These are phyloP conservation scores for Dendrocincla tyrannina DNA, from an alignment of 2,797 vertebrate genomes.

Conservation along the genomic window DNA sequence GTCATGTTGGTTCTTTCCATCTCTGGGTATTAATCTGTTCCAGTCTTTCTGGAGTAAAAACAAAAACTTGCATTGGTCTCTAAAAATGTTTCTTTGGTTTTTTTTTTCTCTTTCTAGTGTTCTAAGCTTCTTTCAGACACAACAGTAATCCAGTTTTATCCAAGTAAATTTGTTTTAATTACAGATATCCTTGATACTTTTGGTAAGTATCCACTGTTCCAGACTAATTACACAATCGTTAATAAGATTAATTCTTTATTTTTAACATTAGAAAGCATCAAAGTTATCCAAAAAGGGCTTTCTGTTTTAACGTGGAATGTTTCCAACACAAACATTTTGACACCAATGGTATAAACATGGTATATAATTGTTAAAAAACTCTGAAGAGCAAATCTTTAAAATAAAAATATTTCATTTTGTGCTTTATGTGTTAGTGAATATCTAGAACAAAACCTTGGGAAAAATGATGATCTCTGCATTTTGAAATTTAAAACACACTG, in stretches of 20 bases:
- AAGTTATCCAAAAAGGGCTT: not conserved
- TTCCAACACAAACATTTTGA: not conserved
- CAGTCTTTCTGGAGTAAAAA: not conserved
- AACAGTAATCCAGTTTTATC: slow-evolving; percentile 97
- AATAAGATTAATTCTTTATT: not conserved
- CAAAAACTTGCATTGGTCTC: not conserved
- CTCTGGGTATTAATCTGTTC: not conserved
- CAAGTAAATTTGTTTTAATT: slow-evolving; percentile 98
- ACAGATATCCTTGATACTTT: slow-evolving; percentile 98
- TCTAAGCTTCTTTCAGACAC: slow-evolving; percentile 98
- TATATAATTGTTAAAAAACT: not conserved
- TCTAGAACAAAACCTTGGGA: not conserved
- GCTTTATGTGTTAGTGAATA: not conserved
- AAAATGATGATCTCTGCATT: not conserved
- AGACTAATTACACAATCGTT: not conserved
- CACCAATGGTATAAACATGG: not conserved
- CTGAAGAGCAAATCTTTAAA: not conserved
- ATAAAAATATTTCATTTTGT: not conserved
- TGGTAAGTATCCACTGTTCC: slow-evolving; percentile 78
- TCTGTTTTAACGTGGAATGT: not conserved
- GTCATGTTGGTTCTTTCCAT: not conserved
- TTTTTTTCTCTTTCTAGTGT: slow-evolving; percentile 77
- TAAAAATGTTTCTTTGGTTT: not conserved
- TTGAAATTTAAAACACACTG: not conserved
- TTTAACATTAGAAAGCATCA: not conserved